Percentiles rank a stretch among this genome's conserved stretches.
Conservation (phyloP, 2,888 invertebrate species). For the Osmoderma eremita region DNA sequence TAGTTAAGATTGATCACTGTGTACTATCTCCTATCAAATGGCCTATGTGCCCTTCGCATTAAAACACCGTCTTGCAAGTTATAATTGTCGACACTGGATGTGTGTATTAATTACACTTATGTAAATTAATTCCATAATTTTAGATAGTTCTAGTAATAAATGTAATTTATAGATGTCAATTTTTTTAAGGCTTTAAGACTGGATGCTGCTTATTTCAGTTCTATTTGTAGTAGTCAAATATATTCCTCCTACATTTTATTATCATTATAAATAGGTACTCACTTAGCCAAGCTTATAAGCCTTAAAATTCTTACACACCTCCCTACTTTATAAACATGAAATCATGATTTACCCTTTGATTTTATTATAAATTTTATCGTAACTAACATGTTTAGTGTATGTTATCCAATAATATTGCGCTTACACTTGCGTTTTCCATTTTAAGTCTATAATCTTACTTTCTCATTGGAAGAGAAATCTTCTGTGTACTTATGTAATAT, state of each 20-base stretch:
- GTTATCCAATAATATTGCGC: background rate
- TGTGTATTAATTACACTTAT: too few species aligned
- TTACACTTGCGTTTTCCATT: too few species aligned
- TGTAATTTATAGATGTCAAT: too few species aligned
- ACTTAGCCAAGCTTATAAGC: conserved; percentile 4
- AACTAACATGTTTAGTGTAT: conserved; percentile 43
- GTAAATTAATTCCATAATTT: too few species aligned
- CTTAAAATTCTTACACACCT: conserved; percentile 17
- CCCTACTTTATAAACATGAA: conserved; percentile 12
- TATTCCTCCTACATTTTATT: conserved; percentile 5
- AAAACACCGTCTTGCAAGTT: too few species aligned
- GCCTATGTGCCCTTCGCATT: too few species aligned
- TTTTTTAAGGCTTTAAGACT: conserved; percentile 10
- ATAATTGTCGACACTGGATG: too few species aligned
- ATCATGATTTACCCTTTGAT: conserved; percentile 21
- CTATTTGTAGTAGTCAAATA: conserved; percentile 6
- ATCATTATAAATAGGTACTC: background rate
- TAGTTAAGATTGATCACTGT: too few species aligned
- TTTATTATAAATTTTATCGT: conserved; percentile 42
- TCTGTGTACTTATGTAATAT: conserved; percentile 43
- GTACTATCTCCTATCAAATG: too few species aligned
- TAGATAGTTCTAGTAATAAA: too few species aligned
- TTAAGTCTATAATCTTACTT: conserved; percentile 25
- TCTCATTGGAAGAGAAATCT: conserved; percentile 31
- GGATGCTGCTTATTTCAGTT: background rate